phyloP scores from a whole-genome alignment of 1,140 invertebrate species.

The Dendrolimus punctatus region DNA sequence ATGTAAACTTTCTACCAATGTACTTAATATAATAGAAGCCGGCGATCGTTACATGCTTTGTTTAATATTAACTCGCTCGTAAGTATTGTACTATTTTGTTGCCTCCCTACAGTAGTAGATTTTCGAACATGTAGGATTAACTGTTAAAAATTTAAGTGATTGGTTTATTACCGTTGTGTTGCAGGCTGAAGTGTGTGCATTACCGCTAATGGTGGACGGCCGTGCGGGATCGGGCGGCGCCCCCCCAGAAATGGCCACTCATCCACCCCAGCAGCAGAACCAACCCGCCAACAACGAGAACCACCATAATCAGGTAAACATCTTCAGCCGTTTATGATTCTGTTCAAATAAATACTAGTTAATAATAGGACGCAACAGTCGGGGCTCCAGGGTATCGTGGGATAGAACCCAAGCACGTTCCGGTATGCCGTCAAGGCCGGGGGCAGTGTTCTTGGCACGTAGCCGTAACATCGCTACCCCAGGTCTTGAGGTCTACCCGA shows the following conservation, averaged over 20 bases:
- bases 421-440: no score
- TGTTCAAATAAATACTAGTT: no score
- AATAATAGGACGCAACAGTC: no score
- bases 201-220: constrained; percentile 62
- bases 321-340: no score
- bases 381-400: background rate
- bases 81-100: background rate
- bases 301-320: constrained; percentile 38
- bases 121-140: background rate
- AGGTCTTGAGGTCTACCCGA: no score
- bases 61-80: no score
- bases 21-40: no score
- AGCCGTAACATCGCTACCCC: no score
- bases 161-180: constrained; percentile 1
- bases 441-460: no score
- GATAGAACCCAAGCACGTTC: background rate
- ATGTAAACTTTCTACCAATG: no score
- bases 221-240: constrained; percentile 43
- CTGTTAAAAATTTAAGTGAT: background rate
- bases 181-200: constrained; percentile 53
- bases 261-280: constrained; percentile 24
- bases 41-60: no score
- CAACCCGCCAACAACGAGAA: constrained; percentile 26
- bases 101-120: constrained; percentile 6
- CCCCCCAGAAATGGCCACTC: constrained; percentile 35